These are phyloP conservation scores for Vespertilio murinus DNA, from an alignment of 2,797 vertebrate species.

Conservation along the genomic window DNA sequence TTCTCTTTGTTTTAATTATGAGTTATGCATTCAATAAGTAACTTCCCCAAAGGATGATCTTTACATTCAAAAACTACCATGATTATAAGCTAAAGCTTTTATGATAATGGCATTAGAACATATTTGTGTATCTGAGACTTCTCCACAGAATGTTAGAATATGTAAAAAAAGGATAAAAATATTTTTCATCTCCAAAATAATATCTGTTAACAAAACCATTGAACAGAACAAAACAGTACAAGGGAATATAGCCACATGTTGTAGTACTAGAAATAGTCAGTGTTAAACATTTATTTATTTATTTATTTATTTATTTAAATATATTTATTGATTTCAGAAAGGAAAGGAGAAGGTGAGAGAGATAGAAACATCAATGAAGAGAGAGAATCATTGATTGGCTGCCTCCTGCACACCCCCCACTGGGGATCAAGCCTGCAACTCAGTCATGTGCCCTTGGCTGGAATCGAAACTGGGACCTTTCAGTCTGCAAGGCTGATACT, in stretches of 20 bases:
- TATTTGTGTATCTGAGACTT: neutral
- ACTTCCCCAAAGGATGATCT: neutral
- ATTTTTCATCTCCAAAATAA: neutral
- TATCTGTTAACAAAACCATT: neutral
- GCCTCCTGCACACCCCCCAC: too few species aligned
- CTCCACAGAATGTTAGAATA: neutral
- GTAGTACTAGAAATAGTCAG: neutral
- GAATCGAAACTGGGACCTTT: too few species aligned
- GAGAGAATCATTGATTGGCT: too few species aligned
- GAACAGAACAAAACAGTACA: neutral
- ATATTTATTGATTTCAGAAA: neutral
- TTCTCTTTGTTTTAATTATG: neutral
- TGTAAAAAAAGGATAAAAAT: neutral
- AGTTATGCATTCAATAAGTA: neutral
- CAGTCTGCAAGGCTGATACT: too few species aligned
- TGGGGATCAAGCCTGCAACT: too few species aligned
- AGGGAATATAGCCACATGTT: neutral
- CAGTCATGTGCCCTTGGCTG: too few species aligned
- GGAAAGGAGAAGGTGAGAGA: too few species aligned
- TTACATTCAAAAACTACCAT: neutral
- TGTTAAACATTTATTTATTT: neutral
- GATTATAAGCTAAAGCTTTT: neutral
- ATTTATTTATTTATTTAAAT: neutral
- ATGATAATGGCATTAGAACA: neutral
- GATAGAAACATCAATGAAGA: too few species aligned